phyloP scores from a whole-genome alignment of 2,797 vertebrate species.

The Antennarius maculatus region DNA sequence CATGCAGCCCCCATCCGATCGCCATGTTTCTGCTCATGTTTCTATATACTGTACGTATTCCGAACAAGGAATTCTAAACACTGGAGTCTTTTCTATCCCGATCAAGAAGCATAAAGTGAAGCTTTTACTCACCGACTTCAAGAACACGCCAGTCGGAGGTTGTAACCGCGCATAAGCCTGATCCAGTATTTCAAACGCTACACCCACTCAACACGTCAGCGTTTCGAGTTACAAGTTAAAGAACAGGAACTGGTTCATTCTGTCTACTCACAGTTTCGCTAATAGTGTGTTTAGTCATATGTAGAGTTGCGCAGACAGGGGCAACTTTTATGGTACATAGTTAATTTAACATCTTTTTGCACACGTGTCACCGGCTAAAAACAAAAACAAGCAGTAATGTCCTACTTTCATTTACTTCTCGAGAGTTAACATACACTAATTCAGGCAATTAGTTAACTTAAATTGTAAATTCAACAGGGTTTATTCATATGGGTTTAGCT shows the following conservation, averaged over 20 bases:
- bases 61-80: no score
- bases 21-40: slow-evolving; percentile 9
- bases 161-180: neutral
- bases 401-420: neutral
- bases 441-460: slow-evolving; percentile 6
- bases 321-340: no score
- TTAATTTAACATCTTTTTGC: no score
- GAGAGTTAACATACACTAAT: slow-evolving; percentile 23
- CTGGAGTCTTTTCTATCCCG: no score
- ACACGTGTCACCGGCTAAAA: neutral
- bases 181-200: neutral
- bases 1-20: neutral
- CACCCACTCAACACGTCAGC: slow-evolving; percentile 4
- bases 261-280: no score
- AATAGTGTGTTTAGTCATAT: no score
- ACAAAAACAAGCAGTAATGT: no score
- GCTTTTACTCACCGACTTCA: slow-evolving; percentile 47
- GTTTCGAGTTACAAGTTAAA: no score
- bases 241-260: no score
- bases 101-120: neutral
- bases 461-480: neutral
- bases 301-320: no score
- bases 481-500: neutral
- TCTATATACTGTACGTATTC: no score
- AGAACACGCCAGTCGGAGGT: neutral